These are phyloP conservation scores for Myopa tessellatipennis DNA, from an alignment of 2,888 invertebrate species.

Conservation along the genomic window DNA sequence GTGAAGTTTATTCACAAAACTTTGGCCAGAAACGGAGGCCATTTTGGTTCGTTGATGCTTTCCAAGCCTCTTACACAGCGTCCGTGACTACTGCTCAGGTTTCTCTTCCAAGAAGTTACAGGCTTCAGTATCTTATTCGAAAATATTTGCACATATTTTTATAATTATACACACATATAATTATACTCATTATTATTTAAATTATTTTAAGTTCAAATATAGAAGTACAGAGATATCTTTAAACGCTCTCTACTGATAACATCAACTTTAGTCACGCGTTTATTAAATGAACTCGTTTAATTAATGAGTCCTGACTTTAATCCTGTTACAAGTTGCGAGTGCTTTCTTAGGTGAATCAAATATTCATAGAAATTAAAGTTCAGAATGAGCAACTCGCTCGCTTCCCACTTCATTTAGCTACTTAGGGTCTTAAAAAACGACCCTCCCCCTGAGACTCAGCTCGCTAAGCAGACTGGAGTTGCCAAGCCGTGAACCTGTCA, in stretches of 20 bases:
- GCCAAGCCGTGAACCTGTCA: conserved; percentile 42
- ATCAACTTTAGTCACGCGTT: too few species aligned
- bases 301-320: too few species aligned
- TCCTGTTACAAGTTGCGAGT: too few species aligned
- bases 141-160: too few species aligned
- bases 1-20: conserved; percentile 1
- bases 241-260: too few species aligned
- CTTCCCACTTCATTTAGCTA: conserved; percentile 3
- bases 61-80: not conserved
- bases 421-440: not conserved
- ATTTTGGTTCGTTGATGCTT: not conserved
- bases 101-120: too few species aligned
- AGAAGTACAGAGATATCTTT: too few species aligned
- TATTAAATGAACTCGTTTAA: too few species aligned
- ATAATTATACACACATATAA: too few species aligned
- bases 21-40: conserved; percentile 3
- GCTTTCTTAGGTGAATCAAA: not conserved
- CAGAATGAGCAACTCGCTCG: conserved; percentile 2
- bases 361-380: not conserved
- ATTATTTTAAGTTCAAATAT: too few species aligned
- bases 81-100: not conserved
- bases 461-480: not conserved
- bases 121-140: too few species aligned
- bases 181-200: too few species aligned
- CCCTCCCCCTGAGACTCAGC: not conserved